Conservation (phyloP, 2,113 vertebrate species). For the Camelus bactrianus region DNA sequence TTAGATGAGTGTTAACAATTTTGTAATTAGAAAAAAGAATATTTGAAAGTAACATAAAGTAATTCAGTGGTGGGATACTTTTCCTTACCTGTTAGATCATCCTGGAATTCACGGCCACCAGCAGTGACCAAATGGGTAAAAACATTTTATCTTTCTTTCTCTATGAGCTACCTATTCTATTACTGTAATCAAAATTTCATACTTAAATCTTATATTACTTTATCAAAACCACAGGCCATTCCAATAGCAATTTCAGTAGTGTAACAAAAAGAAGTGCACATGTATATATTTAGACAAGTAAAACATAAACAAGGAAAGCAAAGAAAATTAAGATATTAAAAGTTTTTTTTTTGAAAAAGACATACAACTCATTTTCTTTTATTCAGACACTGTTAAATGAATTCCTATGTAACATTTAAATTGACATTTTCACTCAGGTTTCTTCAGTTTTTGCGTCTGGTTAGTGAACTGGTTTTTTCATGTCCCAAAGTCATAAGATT, state of each 20-base stretch:
- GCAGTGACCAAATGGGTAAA: background rate
- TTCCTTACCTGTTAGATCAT: background rate
- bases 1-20: background rate
- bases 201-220: background rate
- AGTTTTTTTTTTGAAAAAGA: conserved; percentile 3
- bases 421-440: conserved; percentile 53
- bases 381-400: background rate
- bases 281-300: background rate
- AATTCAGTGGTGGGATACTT: background rate
- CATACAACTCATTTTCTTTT: conserved; percentile 9
- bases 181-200: background rate
- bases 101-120: background rate
- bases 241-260: background rate
- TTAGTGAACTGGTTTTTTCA: conserved; percentile 57
- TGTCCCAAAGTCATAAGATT: conserved; percentile 31
- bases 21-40: background rate
- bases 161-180: background rate
- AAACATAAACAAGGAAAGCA: conserved; percentile 13
- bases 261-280: background rate
- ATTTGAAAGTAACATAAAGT: background rate
- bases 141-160: conserved; percentile 33
- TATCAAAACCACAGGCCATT: background rate
- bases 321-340: conserved; percentile 14
- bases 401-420: conserved; percentile 41
- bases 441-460: conserved; percentile 53